Conservation (phyloP, 2,888 invertebrate genomes). For the Odontomyia ornata region DNA sequence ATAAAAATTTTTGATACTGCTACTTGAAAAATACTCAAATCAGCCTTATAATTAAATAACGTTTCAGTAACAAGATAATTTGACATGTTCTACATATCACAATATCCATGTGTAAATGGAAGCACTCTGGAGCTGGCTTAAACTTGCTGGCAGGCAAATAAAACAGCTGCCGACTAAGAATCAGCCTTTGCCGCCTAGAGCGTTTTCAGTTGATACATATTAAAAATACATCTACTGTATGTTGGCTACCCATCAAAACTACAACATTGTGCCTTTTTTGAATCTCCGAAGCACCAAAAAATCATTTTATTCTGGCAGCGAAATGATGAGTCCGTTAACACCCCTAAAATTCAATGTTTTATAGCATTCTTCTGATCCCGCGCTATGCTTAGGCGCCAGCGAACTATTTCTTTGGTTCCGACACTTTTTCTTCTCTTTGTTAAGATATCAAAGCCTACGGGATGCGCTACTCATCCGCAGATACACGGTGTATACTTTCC, state of each 20-base stretch:
- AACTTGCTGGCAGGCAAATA: slow-evolving; percentile 15
- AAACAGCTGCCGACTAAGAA: slow-evolving; percentile 43
- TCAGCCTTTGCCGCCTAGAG: slow-evolving; percentile 39
- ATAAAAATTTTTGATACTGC: too few relatives aligned
- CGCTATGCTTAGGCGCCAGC: slow-evolving; percentile 46
- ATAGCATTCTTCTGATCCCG: slow-evolving; percentile 6
- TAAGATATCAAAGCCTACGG: slow-evolving; percentile 24
- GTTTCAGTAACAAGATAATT: slow-evolving; percentile 37
- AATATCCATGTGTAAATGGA: slow-evolving; percentile 38
- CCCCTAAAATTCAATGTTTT: slow-evolving; percentile 36
- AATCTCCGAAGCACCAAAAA: neutral
- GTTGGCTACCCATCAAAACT: neutral
- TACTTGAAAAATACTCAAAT: neutral
- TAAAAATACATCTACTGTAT: slow-evolving; percentile 38
- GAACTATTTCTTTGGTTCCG: slow-evolving; percentile 24
- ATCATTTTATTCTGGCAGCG: slow-evolving; percentile 26
- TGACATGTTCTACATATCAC: slow-evolving; percentile 26
- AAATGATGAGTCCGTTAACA: slow-evolving; percentile 39
- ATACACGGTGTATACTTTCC: neutral
- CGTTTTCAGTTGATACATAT: slow-evolving; percentile 31
- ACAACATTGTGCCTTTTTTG: slow-evolving; percentile 26
- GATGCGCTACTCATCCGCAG: neutral
- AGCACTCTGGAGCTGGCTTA: slow-evolving; percentile 5
- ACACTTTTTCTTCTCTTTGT: slow-evolving; percentile 5
- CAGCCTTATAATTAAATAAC: slow-evolving; percentile 27